These are phyloP conservation scores for Chalcosyrphus nemorum DNA, from an alignment of 2,888 invertebrate genomes.

Conservation along the genomic window DNA sequence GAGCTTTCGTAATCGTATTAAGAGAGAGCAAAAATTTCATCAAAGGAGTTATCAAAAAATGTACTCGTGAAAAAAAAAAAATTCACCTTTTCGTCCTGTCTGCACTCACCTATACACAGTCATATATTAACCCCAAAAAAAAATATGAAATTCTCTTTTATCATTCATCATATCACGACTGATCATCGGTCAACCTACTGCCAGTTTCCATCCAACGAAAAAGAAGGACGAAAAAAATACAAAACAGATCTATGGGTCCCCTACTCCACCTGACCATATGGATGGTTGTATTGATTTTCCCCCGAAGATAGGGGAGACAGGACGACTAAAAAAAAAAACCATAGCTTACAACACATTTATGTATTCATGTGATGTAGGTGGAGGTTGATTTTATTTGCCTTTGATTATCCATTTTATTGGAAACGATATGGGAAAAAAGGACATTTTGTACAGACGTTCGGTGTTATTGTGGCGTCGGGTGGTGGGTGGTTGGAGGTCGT, in stretches of 20 bases:
- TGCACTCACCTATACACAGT: not conserved
- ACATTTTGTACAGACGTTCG: constrained; percentile 7
- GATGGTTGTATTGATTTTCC: constrained; percentile 49
- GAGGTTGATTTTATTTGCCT: constrained; percentile 65
- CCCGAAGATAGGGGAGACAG: not conserved
- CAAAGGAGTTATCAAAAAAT: not conserved
- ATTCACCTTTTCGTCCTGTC: constrained; percentile 6
- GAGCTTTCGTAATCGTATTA: constrained; percentile 6
- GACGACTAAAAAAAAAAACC: not conserved
- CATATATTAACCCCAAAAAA: not conserved
- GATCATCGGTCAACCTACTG: constrained; percentile 37
- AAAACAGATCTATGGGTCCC: not conserved
- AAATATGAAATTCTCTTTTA: not conserved
- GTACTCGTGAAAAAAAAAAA: not conserved
- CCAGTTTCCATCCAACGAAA: not conserved
- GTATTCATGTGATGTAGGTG: constrained; percentile 26
- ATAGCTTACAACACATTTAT: constrained; percentile 54
- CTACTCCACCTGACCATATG: constrained; percentile 30
- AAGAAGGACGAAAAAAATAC: too few relatives aligned
- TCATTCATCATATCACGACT: constrained; percentile 52
- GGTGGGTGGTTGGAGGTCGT: constrained; percentile 12
- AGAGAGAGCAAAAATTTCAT: constrained; percentile 9
- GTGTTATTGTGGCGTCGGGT: not conserved
- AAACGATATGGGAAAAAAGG: constrained; percentile 54
- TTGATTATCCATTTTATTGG: constrained; percentile 69